Evolutionary conservation across 2,888 invertebrate genomes (phyloP).

Genomic region (Criorhina ranunculi): DNA sequence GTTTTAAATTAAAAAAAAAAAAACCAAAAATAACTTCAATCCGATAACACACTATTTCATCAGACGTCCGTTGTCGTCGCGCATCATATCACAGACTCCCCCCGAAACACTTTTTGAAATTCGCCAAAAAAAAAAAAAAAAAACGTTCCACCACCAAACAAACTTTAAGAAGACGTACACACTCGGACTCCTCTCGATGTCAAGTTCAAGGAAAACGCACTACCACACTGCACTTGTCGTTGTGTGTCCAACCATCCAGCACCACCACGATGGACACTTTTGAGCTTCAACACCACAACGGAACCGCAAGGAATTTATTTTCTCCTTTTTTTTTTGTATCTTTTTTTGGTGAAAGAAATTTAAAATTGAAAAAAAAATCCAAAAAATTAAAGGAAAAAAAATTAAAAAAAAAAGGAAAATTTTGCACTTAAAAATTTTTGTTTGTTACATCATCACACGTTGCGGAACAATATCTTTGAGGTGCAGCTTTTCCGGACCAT

Average conservation of each 20-base stretch:
- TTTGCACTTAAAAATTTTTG: slow-evolving; percentile 43
- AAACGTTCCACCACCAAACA: background rate
- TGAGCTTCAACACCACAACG: background rate
- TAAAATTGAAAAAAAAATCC: slow-evolving; percentile 16
- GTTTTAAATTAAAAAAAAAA: background rate
- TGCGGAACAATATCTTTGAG: slow-evolving; percentile 31
- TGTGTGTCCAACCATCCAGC: slow-evolving; percentile 15
- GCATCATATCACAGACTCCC: background rate
- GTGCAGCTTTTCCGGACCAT: slow-evolving; percentile 69
- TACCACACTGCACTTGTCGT: slow-evolving; percentile 15
- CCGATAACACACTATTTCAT: background rate
- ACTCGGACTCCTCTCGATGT: slow-evolving; percentile 22
- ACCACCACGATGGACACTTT: slow-evolving; percentile 6
- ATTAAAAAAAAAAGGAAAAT: slow-evolving; percentile 4
- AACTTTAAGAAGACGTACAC: background rate
- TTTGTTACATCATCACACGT: slow-evolving; percentile 70
- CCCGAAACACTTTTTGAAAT: background rate
- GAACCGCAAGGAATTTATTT: background rate
- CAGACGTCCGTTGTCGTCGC: too few species aligned
- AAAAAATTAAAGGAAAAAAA: slow-evolving; percentile 36
- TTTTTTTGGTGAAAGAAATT: slow-evolving; percentile 1
- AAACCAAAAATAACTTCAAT: background rate
- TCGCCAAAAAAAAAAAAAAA: too few species aligned
- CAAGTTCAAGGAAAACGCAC: slow-evolving; percentile 60
- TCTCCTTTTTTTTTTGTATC: background rate